Evolutionary conservation across 2,888 invertebrate genomes (phyloP).

Genomic region (Gymnoscelis rufifasciata): DNA sequence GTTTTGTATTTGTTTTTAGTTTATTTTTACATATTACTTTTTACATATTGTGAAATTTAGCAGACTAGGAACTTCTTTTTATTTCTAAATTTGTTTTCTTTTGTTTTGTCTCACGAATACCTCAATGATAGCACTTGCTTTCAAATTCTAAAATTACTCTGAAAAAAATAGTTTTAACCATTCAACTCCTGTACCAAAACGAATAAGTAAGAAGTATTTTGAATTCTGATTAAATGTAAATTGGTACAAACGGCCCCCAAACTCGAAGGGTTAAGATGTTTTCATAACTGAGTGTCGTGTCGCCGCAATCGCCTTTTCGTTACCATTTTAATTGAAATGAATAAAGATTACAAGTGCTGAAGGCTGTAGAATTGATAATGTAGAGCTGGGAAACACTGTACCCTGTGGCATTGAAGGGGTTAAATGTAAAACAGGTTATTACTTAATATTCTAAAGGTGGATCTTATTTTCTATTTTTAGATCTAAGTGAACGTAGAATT

Average conservation of each 20-base stretch:
- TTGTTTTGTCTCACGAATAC: too few species aligned
- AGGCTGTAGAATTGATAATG: slow-evolving; percentile 28
- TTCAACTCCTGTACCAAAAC: slow-evolving; percentile 1
- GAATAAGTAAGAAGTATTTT: slow-evolving; percentile 41
- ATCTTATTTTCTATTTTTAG: too few species aligned
- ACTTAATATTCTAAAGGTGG: background rate
- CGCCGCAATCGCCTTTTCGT: slow-evolving; percentile 34
- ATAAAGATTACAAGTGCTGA: slow-evolving; percentile 33
- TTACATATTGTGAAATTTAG: too few species aligned
- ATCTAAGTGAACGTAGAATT: too few species aligned
- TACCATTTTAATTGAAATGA: slow-evolving; percentile 35
- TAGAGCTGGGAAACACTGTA: background rate
- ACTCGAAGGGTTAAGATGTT: slow-evolving; percentile 69
- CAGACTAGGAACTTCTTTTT: too few species aligned
- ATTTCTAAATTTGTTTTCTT: too few species aligned
- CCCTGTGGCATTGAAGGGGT: background rate
- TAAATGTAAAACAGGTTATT: slow-evolving; percentile 1
- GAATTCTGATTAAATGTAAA: slow-evolving; percentile 68
- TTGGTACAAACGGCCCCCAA: slow-evolving; percentile 45
- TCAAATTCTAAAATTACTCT: too few species aligned
- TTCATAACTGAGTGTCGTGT: slow-evolving; percentile 64
- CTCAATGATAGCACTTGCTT: too few species aligned
- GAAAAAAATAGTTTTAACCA: too few species aligned
- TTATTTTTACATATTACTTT: too few species aligned
- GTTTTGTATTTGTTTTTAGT: too few species aligned